Conservation (phyloP, 2,797 vertebrate species). For the Hozukius guyotensis region DNA sequence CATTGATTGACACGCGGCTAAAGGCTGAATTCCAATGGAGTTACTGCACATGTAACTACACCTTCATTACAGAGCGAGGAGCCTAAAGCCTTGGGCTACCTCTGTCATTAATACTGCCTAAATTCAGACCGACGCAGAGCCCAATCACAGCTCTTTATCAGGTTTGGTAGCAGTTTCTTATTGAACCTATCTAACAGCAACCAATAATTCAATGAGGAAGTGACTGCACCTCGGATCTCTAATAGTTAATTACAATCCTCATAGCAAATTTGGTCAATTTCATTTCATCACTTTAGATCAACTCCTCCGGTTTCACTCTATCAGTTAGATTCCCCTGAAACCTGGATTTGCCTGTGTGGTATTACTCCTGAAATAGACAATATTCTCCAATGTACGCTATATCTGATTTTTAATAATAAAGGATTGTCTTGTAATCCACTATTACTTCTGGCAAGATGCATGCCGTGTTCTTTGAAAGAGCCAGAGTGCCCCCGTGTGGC, state of each 20-base stretch:
- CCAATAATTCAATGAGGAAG: slow-evolving; percentile 59
- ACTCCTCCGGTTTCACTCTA: slow-evolving; percentile 63
- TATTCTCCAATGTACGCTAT: slow-evolving; percentile 64
- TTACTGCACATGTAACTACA: slow-evolving; percentile 50
- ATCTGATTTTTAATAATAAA: slow-evolving; percentile 75
- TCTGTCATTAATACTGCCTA: slow-evolving; percentile 38
- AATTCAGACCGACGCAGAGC: slow-evolving; percentile 31
- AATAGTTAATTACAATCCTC: slow-evolving; percentile 74
- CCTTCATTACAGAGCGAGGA: slow-evolving; percentile 32
- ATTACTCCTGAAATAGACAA: slow-evolving; percentile 71
- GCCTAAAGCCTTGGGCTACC: slow-evolving; percentile 10
- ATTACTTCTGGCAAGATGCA: background rate
- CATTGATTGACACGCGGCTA: slow-evolving; percentile 69
- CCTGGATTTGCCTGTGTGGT: slow-evolving; percentile 63
- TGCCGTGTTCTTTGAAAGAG: slow-evolving; percentile 29
- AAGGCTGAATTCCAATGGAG: slow-evolving; percentile 50
- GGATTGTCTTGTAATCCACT: slow-evolving; percentile 59
- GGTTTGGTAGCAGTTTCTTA: slow-evolving; percentile 52
- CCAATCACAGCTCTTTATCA: slow-evolving; percentile 40
- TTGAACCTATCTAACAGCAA: slow-evolving; percentile 50
- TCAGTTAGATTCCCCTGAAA: slow-evolving; percentile 65
- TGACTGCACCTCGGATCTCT: slow-evolving; percentile 51
- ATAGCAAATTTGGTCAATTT: slow-evolving; percentile 68
- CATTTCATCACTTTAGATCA: slow-evolving; percentile 73
- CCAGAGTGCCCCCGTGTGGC: slow-evolving; percentile 73